Evolutionary conservation across 1,140 invertebrate genomes (phyloP), one percentile per base, ranked within the genome.

Genomic region (Cryptotermes secundus): DNA sequence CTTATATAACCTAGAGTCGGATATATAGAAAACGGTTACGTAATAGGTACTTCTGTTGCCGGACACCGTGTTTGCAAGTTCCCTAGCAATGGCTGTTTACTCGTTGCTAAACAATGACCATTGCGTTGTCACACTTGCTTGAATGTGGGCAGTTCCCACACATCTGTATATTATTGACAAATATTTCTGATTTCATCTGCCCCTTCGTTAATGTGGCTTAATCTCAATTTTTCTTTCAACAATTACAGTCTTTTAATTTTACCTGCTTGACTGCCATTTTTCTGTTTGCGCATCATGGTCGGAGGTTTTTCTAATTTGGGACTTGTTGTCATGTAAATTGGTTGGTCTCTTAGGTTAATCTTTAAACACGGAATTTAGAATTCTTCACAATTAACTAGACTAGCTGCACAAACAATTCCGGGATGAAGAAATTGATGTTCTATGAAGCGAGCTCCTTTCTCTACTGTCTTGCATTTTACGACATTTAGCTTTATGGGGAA

Each of bases 281-380:
- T n/a, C 35, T n/a, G 2, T 35, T 9, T n/a, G 38, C 38, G 38
- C 38, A 36, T 22, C 35, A 35, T 36, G n/a, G 80, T 81, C 12
- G 80, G 80, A 10, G 80, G 80, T 81, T 81, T 81, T 42, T 6
- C 38, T 81, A 81, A 36, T 38, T 22, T 81, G 9, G 80, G 80
- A 6, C 6, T 36, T n/a, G 1, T 42, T 4, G 7, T n/a, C 24
- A 81, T 42, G 38, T 38, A 3, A 3, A 81, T 3, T 42, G 36
- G 38, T 42, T 81, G 6, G 26, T 31, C 2, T 22, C 7, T 81
- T 22, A n/a, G 9, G 35, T 38, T 81, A 38, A 81, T 35, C 9
- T 38, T 6, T 26, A 81, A 42, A 81, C 80, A 81, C 10, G 80
- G 80, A n/a, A 81, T n/a, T n/a, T n/a, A 81, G 4, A 35, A 6